phyloP scores from a whole-genome alignment of 1,140 invertebrate species.

The Schlechtendalia chinensis region DNA sequence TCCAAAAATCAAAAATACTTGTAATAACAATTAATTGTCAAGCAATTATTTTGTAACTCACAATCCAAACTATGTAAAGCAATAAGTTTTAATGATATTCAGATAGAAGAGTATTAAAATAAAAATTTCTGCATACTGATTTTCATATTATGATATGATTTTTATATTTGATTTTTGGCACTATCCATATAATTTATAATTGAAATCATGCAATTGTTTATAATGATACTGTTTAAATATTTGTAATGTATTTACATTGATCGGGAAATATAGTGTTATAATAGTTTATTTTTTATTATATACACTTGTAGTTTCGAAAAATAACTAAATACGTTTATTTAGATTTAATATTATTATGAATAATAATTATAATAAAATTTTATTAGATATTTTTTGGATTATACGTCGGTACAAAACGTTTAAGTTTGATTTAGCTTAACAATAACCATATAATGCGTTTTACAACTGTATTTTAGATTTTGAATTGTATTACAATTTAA shows the following conservation, averaged over 20 bases:
- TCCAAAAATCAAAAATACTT: not conserved
- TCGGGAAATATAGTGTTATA: no score
- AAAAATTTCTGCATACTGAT: not conserved
- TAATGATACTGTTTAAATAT: not conserved
- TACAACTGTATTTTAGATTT: no score
- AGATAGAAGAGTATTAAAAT: not conserved
- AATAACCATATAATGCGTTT: no score
- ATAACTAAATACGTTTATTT: not conserved
- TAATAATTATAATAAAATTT: not conserved
- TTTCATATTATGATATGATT: no score
- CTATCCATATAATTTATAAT: no score
- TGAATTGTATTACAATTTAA: no score
- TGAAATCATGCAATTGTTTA: not conserved
- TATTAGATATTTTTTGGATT: no score
- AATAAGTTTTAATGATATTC: not conserved
- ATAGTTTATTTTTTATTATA: no score
- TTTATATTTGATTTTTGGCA: no score
- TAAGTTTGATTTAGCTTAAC: no score
- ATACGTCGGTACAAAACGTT: no score
- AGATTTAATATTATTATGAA: not conserved
- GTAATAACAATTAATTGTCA: slow-evolving; percentile 6
- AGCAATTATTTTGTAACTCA: not conserved
- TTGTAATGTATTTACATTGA: not conserved
- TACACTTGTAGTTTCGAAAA: not conserved
- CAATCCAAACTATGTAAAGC: not conserved